Conservation (phyloP, 2,113 vertebrate species). For the Tricholaema leucomelas region DNA sequence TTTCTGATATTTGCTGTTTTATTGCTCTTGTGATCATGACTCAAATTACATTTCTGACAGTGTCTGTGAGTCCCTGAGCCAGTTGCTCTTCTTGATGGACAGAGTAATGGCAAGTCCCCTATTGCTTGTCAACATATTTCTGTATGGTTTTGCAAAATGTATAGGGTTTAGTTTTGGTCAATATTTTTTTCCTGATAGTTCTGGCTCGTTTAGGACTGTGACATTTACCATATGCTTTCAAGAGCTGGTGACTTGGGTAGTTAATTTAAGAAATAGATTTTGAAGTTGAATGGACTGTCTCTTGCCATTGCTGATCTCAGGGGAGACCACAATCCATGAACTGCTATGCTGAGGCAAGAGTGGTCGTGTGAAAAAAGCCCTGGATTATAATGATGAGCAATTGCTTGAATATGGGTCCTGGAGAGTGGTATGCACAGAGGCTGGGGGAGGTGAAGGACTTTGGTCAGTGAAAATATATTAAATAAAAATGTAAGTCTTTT, state of each 20-base stretch:
- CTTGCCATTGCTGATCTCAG: not conserved
- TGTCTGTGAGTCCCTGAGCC: not conserved
- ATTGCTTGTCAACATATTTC: not conserved
- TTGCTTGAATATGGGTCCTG: not conserved
- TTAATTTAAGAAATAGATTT: not conserved
- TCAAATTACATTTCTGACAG: not conserved
- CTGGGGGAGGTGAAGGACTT: not conserved
- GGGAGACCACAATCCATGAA: not conserved
- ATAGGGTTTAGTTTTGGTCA: not conserved
- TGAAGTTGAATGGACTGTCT: not conserved
- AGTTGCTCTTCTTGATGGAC: not conserved
- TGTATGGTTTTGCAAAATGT: not conserved
- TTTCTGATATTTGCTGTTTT: not conserved
- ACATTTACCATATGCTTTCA: not conserved
- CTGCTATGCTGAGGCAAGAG: not conserved
- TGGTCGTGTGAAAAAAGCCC: not conserved
- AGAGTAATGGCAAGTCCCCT: not conserved
- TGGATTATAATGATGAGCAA: rapidly evolving
- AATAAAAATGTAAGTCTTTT: too few relatives aligned
- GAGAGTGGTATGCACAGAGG: not conserved
- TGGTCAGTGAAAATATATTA: not conserved
- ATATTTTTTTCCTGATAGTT: not conserved
- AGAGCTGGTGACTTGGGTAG: rapidly evolving
- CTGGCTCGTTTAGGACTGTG: not conserved
- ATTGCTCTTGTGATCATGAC: rapidly evolving